Evolutionary conservation across 2,888 invertebrate species (phyloP).

Genomic region (Eupithecia vulgata): DNA sequence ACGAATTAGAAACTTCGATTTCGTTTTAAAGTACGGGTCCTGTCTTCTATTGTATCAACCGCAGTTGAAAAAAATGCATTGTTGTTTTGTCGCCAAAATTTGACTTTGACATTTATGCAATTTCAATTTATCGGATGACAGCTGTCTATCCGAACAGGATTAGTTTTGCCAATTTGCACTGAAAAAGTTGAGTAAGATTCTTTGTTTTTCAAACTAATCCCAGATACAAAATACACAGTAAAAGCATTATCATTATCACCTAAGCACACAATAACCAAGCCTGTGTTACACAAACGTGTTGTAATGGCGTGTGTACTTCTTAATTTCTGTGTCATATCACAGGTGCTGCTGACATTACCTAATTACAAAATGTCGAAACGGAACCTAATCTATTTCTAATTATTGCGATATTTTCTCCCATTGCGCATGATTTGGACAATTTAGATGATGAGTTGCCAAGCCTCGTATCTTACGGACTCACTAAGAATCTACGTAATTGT

Average conservation of each 20-base stretch:
- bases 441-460: not conserved
- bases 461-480: not conserved
- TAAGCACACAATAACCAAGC: constrained; percentile 33
- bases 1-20: too few species aligned
- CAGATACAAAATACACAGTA: not conserved
- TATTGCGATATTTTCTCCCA: constrained; percentile 13
- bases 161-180: not conserved
- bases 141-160: not conserved
- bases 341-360: constrained; percentile 29
- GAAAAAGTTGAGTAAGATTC: not conserved
- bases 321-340: constrained; percentile 34
- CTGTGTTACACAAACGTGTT: constrained; percentile 25
- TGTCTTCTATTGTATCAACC: not conserved
- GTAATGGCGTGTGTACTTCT: constrained; percentile 33
- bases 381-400: constrained; percentile 32
- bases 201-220: not conserved
- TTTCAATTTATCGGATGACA: not conserved
- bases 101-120: constrained; percentile 1
- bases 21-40: too few species aligned
- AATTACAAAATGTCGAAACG: constrained; percentile 25
- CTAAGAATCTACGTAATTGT: not conserved
- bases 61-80: not conserved
- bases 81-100: not conserved
- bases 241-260: constrained; percentile 27
- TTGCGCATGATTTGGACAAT: not conserved